Base-by-base conservation (phyloP, 2,797 vertebrate genomes). In the Momotus momota region DNA sequence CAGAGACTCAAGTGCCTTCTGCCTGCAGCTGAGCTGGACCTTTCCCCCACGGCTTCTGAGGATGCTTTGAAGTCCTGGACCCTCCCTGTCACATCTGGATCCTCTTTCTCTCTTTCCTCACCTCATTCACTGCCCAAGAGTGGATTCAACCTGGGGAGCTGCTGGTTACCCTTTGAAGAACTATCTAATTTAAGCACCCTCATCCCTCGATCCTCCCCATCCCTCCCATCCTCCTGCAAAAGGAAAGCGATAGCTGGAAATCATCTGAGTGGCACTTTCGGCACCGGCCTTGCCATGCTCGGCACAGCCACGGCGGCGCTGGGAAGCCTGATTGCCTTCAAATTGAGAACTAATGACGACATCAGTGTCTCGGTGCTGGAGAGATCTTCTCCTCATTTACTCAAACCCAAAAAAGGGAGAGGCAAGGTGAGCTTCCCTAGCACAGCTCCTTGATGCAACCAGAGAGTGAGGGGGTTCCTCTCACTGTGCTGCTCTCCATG, bases 301-400 rank as follows among this genome's bases (percentile, higher is more conserved):
- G 2, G 55, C 27, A 22, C 5, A 2, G 48, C 25, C 43, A 11
- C 0, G 0, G 54, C 51, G 45, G 46, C 3, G 3, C 54, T 13
- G 7, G 40, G 49, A 66, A 40, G 45, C 31, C 65, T 52, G 41
- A 40, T 11, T 85, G 55, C 29, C 40, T 72, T 54, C 81, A 38
- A 23, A 73, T 3, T 8, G 60, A 82, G 87, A 87, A 74, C 25
- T 75, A 79, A 82, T 49, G 51, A 69, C 62, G 75, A 41, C 38
- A 21, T 40, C 10, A 2, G 41, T 7, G 46, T 43, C 23, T 55
- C 0, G 0, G 58, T 20, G 58, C 54, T 69, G 33, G 29, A 67
- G 71, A 65, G 13, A 51, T 62, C 87, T 84, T 33, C 45, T 64
- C 38, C 33, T 84, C 66, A 29, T 81, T 88, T 75, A 45, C 41